Conservation (phyloP, 2,113 vertebrate genomes). For the Penelope pileata region DNA sequence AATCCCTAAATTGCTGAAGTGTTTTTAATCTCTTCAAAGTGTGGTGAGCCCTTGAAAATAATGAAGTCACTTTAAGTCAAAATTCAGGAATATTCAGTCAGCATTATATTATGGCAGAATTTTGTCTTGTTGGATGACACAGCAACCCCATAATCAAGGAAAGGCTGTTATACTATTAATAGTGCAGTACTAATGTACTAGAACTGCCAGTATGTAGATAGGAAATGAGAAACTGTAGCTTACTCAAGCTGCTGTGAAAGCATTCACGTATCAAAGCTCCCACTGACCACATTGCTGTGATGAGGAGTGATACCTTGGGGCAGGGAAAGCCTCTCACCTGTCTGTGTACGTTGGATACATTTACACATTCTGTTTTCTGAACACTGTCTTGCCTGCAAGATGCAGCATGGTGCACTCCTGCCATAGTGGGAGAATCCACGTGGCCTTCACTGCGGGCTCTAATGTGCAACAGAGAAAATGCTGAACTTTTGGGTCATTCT, state of each 20-base stretch:
- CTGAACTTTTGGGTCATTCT: background rate
- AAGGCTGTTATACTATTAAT: background rate
- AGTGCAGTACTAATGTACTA: background rate
- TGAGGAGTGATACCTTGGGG: background rate
- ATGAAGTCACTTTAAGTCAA: background rate
- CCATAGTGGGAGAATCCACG: background rate
- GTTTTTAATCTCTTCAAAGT: background rate
- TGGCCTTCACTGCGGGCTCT: background rate
- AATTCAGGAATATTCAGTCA: background rate
- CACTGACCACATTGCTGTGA: fast-evolving
- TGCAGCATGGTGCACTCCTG: background rate
- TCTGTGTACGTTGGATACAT: fast-evolving
- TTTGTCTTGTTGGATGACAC: background rate
- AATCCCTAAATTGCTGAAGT: background rate
- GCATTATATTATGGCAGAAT: background rate
- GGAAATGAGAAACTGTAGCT: background rate
- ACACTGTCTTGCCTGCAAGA: background rate
- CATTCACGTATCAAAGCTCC: background rate
- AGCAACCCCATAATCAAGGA: background rate
- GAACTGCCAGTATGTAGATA: background rate
- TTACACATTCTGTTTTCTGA: background rate
- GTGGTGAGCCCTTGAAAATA: background rate
- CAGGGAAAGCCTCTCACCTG: background rate
- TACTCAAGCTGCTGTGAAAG: background rate
- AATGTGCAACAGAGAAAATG: background rate